Percentiles rank a stretch among this genome's conserved stretches.
Conservation (phyloP, 2,113 vertebrate genomes). For the Ptychochromis oligacanthus region DNA sequence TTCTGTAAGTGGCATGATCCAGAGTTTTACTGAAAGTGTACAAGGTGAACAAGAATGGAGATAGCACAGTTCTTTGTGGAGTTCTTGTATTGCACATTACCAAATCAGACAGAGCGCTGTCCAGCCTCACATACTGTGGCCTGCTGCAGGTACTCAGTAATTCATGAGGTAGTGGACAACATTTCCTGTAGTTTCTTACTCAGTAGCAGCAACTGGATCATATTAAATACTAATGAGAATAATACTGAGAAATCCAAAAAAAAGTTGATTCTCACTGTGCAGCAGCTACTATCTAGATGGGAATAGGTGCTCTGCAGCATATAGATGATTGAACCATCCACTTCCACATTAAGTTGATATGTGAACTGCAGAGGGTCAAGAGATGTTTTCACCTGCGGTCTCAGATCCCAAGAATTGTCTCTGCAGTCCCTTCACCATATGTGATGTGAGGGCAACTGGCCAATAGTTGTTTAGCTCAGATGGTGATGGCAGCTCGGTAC, state of each 20-base stretch:
- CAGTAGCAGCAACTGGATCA: not conserved
- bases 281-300: not conserved
- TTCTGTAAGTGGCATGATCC: not conserved
- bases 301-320: not conserved
- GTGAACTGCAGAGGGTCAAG: not conserved
- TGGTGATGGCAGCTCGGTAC: not conserved
- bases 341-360: not conserved
- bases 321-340: not conserved
- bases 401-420: not conserved
- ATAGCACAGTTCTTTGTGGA: not conserved
- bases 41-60: not conserved
- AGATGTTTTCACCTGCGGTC: not conserved
- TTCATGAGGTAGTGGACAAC: no score
- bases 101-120: not conserved
- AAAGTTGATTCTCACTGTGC: not conserved
- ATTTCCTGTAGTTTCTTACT: no score
- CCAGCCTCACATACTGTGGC: no score
- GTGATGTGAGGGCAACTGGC: no score
- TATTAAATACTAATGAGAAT: not conserved
- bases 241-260: slow-evolving; percentile 11
- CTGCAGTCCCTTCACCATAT: not conserved
- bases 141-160: no score
- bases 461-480: not conserved
- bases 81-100: not conserved
- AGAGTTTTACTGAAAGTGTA: not conserved